Percentiles rank a stretch among this genome's conserved stretches.
Conservation (phyloP, 2,113 vertebrate species). For the Panthera leo region DNA sequence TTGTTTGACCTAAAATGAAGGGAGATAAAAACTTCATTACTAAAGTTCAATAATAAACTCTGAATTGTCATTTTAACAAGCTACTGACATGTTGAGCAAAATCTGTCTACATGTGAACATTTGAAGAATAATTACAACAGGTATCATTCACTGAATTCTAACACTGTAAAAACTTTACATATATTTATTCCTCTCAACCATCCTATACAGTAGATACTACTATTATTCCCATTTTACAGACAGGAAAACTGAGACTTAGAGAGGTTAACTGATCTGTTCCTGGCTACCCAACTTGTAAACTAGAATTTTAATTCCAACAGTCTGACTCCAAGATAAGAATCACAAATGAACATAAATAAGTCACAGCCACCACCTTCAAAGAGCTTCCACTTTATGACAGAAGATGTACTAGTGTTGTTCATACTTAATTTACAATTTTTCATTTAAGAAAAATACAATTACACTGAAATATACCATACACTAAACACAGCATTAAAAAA, state of each 20-base stretch:
- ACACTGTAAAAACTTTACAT: conserved; percentile 1
- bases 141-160: not conserved
- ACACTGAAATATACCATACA: not conserved
- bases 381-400: not conserved
- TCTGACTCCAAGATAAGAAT: not conserved
- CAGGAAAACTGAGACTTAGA: conserved; percentile 45
- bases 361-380: not conserved
- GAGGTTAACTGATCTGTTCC: not conserved
- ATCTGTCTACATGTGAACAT: not conserved
- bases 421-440: not conserved
- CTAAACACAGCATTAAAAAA: not conserved
- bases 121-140: conserved; percentile 1
- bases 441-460: conserved; percentile 31
- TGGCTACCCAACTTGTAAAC: conserved; percentile 15
- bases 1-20: conserved; percentile 93
- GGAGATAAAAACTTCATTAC: not conserved
- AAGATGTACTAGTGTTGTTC: not conserved
- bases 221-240: not conserved
- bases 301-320: conserved; percentile 22
- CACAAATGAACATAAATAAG: not conserved
- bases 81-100: not conserved
- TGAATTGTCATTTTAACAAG: conserved; percentile 37
- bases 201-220: not conserved
- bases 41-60: conserved; percentile 16
- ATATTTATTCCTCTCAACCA: conserved; percentile 25